Percentiles rank a stretch among this genome's conserved stretches.
Evolutionary conservation across 2,888 invertebrate species (phyloP).

Genomic region (Chrysolina americana): DNA sequence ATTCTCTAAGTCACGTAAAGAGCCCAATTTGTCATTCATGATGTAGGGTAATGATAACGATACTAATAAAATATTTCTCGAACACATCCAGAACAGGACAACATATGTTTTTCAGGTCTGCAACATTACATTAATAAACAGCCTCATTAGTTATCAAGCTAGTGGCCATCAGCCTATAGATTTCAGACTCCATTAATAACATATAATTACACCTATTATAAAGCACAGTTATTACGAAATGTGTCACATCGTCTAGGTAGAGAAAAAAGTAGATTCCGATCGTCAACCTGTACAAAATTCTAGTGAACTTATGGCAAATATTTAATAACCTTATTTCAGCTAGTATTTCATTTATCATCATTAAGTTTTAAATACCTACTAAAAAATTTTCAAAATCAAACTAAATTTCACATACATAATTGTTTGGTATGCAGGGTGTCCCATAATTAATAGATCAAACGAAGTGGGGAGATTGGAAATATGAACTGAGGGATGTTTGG

Average conservation of each 20-base stretch:
- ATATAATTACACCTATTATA: conserved; percentile 37
- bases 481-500: too few species aligned
- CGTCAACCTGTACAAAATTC: background rate
- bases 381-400: too few species aligned
- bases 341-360: too few species aligned
- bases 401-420: too few species aligned
- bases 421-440: too few species aligned
- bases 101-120: conserved; percentile 33
- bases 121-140: conserved; percentile 31
- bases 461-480: too few species aligned
- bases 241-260: conserved; percentile 32
- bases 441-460: too few species aligned
- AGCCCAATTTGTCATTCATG: conserved; percentile 3
- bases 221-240: conserved; percentile 35
- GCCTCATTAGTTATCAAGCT: conserved; percentile 34
- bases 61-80: conserved; percentile 28
- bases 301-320: too few species aligned
- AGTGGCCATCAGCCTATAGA: conserved; percentile 21
- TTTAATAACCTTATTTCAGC: too few species aligned
- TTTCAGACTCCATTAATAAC: conserved; percentile 39
- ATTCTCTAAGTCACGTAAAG: background rate
- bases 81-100: conserved; percentile 30
- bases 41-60: conserved; percentile 9
- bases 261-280: conserved; percentile 32
- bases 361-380: too few species aligned